phyloP scores from a whole-genome alignment of 2,113 vertebrate genomes.

The Cichladusa arquata region DNA sequence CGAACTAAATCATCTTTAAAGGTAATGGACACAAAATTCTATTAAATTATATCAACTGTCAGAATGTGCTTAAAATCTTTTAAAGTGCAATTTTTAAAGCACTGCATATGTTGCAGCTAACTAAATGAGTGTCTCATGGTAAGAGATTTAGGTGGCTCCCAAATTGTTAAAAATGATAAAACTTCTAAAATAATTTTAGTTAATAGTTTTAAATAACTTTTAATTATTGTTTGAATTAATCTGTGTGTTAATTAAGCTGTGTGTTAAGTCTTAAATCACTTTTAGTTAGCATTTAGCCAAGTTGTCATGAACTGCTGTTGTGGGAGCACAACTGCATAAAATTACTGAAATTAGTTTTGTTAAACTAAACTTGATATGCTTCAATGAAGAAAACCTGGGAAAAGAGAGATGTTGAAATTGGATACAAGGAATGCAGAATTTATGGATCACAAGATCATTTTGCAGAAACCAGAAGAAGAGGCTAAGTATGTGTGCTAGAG shows the following conservation, averaged over 20 bases:
- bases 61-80: not conserved
- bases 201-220: not conserved
- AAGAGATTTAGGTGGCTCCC: not conserved
- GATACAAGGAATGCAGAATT: not conserved
- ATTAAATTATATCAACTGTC: not conserved
- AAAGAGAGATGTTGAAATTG: not conserved
- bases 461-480: not conserved
- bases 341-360: not conserved
- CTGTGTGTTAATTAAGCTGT: not conserved
- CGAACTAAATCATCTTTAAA: slow-evolving; percentile 81
- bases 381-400: not conserved
- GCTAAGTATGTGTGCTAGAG: not conserved
- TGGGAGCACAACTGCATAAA: not conserved
- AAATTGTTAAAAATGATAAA: not conserved
- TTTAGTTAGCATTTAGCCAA: not conserved
- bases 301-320: not conserved
- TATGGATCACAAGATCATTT: not conserved
- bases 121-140: not conserved
- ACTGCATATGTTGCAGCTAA: not conserved
- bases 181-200: not conserved
- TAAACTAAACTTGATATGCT: not conserved
- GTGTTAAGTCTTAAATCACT: not conserved
- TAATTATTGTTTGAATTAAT: not conserved
- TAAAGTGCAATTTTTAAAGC: not conserved
- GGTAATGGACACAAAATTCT: slow-evolving; percentile 67